Evolutionary conservation across 2,113 vertebrate species (phyloP).

Genomic region (Isichthys henryi): DNA sequence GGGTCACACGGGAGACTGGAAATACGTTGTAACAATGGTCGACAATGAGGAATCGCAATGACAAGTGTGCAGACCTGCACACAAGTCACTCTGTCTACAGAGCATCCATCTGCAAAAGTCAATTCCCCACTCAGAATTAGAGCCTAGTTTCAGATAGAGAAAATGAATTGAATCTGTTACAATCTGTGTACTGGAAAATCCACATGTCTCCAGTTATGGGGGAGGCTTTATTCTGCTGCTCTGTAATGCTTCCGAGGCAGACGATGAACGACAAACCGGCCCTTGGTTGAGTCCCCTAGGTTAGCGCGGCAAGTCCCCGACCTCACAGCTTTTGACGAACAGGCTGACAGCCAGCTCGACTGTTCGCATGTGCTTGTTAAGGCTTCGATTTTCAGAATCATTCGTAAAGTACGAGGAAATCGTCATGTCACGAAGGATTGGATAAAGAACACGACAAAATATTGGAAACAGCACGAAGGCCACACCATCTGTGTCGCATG

Average conservation of each 20-base stretch:
- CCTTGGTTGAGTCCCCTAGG: neutral
- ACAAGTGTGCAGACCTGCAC: neutral
- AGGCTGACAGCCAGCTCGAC: neutral
- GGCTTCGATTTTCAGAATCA: conserved; percentile 4
- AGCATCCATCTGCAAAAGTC: neutral
- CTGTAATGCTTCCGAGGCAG: neutral
- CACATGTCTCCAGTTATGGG: neutral
- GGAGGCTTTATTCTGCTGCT: neutral
- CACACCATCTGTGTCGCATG: neutral
- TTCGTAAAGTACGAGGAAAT: conserved; percentile 24
- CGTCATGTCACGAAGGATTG: neutral
- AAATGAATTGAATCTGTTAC: conserved; percentile 1
- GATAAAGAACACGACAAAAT: neutral
- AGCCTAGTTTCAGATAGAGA: neutral
- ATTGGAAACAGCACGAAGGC: neutral
- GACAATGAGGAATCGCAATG: neutral
- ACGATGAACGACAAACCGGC: too few species aligned
- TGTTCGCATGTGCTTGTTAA: neutral
- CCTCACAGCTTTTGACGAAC: neutral
- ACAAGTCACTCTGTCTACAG: neutral
- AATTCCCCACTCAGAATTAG: neutral
- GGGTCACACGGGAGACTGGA: neutral
- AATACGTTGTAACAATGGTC: neutral
- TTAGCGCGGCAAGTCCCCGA: neutral
- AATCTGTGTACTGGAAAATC: neutral